These are phyloP conservation scores for Drosophila kokeensis DNA, from an alignment of 2,888 invertebrate genomes.

Conservation along the genomic window DNA sequence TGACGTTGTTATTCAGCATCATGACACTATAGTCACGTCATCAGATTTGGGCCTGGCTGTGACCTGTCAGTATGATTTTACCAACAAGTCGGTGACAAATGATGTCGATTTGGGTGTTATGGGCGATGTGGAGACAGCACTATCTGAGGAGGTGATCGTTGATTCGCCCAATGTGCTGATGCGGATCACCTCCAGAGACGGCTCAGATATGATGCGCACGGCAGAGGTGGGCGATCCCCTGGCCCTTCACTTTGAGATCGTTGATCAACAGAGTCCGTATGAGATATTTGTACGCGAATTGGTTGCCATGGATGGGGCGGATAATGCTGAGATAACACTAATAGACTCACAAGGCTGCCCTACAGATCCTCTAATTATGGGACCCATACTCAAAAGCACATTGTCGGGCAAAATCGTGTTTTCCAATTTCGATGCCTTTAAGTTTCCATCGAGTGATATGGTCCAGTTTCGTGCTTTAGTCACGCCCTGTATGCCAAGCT, in stretches of 20 bases:
- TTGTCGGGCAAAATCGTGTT: constrained; percentile 92
- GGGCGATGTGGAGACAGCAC: constrained; percentile 93
- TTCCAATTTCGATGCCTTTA: constrained; percentile 97
- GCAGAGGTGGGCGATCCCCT: constrained; percentile 97
- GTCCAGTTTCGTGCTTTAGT: constrained; percentile 97
- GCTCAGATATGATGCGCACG: constrained; percentile 93
- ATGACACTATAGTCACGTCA: constrained; percentile 96
- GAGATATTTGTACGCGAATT: constrained; percentile 97
- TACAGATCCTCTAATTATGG: constrained; percentile 97
- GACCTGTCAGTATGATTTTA: constrained; percentile 96
- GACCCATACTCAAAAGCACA: constrained; percentile 92
- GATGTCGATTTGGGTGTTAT: constrained; percentile 95
- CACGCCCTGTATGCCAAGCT: constrained; percentile 96
- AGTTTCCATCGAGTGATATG: constrained; percentile 96
- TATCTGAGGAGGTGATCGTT: constrained; percentile 95
- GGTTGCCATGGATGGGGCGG: constrained; percentile 97
- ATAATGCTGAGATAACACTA: constrained; percentile 95
- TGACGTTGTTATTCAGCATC: constrained; percentile 97
- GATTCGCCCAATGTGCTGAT: constrained; percentile 97
- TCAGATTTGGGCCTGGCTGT: constrained; percentile 96
- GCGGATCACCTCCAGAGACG: constrained; percentile 94
- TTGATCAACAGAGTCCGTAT: constrained; percentile 96
- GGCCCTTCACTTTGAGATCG: constrained; percentile 95
- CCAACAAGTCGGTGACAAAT: constrained; percentile 96
- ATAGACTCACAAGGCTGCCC: constrained; percentile 97